Base-by-base conservation (phyloP, 2,888 invertebrate species). In the Fabriciana adippe region DNA sequence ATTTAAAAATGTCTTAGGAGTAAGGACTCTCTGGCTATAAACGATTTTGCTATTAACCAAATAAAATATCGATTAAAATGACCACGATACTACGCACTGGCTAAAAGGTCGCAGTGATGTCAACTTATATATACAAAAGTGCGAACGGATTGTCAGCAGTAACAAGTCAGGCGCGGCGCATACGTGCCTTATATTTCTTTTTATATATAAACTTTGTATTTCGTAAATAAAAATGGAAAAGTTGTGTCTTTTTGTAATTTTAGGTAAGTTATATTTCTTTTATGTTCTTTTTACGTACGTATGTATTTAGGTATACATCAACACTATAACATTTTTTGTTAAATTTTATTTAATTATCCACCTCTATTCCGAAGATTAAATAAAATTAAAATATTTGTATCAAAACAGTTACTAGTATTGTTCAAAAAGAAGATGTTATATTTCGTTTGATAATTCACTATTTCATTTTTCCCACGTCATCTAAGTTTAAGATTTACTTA, bases 181-280 rank as follows among this genome's bases (percentile, higher is more conserved):
- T 16, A 59, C 26, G 41, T 59, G 13, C 21, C 18, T 67, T 50
- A 16, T 45, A 55, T 48, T 55, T 41, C 14, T 31, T 48, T 55
- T 59, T 48, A 41, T 45, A 21, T 50, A 51, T 41, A 54, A 55
- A 53, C 26, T 48, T 31, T 59, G 21, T 50, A 50, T 6, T 15
- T 35, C 6, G 8, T 14, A 13, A 45, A 5, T 60, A 51, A 71
- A 56, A 56, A 75, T 75, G 75, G 51, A 67, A 18, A 73, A 71
- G 47, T 26, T 69, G 11, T 72, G 62, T 53, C 8, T 72, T 18
- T 59, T 75, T 57, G 47, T 75, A 18, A 51, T 66, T 16, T 45
- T 75, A 18, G 74, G 75, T 75, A 67, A 70, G 75, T 72, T 11
- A 15, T 47, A 63, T 8, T 15, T 41, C 13, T 56, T 41, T 41